Conservation (phyloP, 1,140 invertebrate genomes). For the Hyposmocoma kahamanoa region DNA sequence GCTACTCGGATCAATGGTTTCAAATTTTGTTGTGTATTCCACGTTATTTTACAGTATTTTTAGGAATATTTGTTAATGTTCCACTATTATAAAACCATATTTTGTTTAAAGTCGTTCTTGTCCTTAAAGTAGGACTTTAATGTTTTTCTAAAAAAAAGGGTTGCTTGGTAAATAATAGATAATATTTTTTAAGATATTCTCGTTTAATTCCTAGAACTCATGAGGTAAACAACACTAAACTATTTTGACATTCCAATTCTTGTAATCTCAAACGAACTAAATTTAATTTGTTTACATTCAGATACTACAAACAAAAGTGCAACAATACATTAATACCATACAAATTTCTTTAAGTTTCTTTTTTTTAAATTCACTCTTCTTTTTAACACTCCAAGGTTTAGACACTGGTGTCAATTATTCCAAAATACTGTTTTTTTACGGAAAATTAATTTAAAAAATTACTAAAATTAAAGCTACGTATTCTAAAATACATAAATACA, state of each 20-base stretch:
- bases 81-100: no score
- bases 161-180: no score
- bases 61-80: no score
- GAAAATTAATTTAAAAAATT: conserved; percentile 39
- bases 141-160: no score
- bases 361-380: not conserved
- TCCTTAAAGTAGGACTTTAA: not conserved
- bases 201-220: conserved; percentile 71
- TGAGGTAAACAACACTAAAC: conserved; percentile 70
- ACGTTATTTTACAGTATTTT: no score
- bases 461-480: conserved; percentile 64
- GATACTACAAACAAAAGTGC: conserved; percentile 26
- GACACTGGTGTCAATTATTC: conserved; percentile 20
- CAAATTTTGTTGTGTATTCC: no score
- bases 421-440: conserved; percentile 42
- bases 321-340: no score
- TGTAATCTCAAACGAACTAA: conserved; percentile 11
- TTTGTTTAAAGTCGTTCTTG: not conserved
- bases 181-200: conserved; percentile 34
- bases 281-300: conserved; percentile 11
- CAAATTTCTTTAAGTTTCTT: not conserved
- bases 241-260: conserved; percentile 47
- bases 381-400: conserved; percentile 41
- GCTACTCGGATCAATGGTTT: no score
- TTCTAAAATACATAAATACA: conserved; percentile 63